phyloP scores from a whole-genome alignment of 2,888 invertebrate species.

The Ennomos erosarius region DNA sequence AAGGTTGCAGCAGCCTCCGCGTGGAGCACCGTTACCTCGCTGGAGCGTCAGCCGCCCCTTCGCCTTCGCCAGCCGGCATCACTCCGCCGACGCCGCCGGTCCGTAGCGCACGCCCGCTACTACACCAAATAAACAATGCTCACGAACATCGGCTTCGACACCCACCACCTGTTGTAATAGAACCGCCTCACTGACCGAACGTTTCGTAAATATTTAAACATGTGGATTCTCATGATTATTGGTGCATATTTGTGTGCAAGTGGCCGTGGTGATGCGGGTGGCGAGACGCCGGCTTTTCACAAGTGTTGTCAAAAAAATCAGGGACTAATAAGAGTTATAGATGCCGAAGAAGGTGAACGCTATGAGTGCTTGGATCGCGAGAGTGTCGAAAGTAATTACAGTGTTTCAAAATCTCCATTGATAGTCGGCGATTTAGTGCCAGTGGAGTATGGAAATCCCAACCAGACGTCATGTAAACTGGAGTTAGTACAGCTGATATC shows the following conservation, averaged over 20 bases:
- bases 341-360: constrained; percentile 43
- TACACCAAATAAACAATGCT: constrained; percentile 65
- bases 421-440: constrained; percentile 55
- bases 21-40: constrained; percentile 39
- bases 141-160: constrained; percentile 65
- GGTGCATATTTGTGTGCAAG: constrained; percentile 51
- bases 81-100: constrained; percentile 61
- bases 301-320: constrained; percentile 71
- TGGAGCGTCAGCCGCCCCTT: constrained; percentile 42
- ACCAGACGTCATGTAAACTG: constrained; percentile 52
- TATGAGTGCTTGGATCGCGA: constrained; percentile 65
- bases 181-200: constrained; percentile 41
- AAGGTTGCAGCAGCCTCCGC: constrained; percentile 75
- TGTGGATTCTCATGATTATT: constrained; percentile 62
- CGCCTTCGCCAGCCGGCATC: constrained; percentile 43
- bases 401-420: constrained; percentile 57
- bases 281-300: constrained; percentile 57
- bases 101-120: constrained; percentile 59
- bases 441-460: constrained; percentile 63
- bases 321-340: constrained; percentile 63
- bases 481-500: constrained; percentile 49
- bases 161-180: constrained; percentile 68
- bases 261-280: constrained; percentile 45
- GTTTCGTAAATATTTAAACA: constrained; percentile 46
- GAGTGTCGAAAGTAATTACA: constrained; percentile 49